Conservation (phyloP, 1,140 invertebrate genomes). For the Ooceraea biroi region DNA sequence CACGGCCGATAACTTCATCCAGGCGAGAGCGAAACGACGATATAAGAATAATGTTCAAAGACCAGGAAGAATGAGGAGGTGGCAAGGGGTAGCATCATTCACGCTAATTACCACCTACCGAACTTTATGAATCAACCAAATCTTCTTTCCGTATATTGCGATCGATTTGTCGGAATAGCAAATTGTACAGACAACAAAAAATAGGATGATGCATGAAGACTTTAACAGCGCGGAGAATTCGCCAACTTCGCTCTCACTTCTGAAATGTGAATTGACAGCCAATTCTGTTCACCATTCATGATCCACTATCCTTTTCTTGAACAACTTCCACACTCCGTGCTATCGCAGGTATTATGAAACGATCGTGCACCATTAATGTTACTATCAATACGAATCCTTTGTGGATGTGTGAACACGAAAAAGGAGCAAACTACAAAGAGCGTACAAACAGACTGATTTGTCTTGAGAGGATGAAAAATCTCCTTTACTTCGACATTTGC, state of each 20-base stretch:
- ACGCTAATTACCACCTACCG: slow-evolving; percentile 27
- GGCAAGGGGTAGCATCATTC: not conserved
- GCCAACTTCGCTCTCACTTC: slow-evolving; percentile 22
- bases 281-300: not conserved
- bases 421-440: not conserved
- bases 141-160: slow-evolving; percentile 12
- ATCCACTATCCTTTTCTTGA: slow-evolving; percentile 5
- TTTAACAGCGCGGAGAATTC: not conserved
- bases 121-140: slow-evolving; percentile 44
- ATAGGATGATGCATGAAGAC: not conserved
- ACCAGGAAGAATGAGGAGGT: not conserved
- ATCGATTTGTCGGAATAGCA: slow-evolving; percentile 9
- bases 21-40: slow-evolving; percentile 37
- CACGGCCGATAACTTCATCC: slow-evolving; percentile 50
- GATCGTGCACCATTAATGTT: not conserved
- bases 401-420: not conserved
- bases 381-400: not conserved
- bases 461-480: slow-evolving; percentile 6
- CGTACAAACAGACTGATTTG: not conserved
- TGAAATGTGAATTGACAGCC: not conserved
- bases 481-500: slow-evolving; percentile 6
- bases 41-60: slow-evolving; percentile 4
- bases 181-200: slow-evolving; percentile 12
- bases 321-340: not conserved
- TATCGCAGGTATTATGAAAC: not conserved